A percentile compares a stretch with the other conserved stretches of the same genome.
phyloP scores from a whole-genome alignment of 2,888 invertebrate species.

The Phyto melanocephala region DNA sequence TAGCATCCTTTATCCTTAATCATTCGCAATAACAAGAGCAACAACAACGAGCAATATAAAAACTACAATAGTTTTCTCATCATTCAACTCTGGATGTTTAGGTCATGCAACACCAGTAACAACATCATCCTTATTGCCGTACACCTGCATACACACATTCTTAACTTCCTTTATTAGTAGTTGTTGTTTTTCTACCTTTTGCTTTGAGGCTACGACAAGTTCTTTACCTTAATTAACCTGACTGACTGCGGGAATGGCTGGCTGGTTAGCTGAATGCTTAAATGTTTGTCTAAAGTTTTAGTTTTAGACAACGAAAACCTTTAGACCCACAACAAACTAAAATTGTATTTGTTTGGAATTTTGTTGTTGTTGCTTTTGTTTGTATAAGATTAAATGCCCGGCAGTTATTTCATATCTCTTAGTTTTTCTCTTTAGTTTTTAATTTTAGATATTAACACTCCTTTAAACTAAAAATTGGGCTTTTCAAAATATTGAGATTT shows the following conservation, averaged over 20 bases:
- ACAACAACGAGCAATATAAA: background rate
- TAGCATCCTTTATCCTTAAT: constrained; percentile 3
- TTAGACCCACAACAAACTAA: background rate
- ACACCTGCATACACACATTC: background rate
- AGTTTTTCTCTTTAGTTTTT: too few species aligned
- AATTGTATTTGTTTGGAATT: background rate
- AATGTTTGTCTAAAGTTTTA: constrained; percentile 37
- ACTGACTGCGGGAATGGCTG: background rate
- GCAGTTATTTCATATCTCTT: too few species aligned
- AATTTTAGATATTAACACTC: too few species aligned
- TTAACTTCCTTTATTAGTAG: constrained; percentile 51
- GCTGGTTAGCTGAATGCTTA: background rate
- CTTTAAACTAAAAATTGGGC: too few species aligned
- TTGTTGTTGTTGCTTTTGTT: constrained; percentile 5
- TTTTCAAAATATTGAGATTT: too few species aligned
- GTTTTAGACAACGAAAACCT: constrained; percentile 20
- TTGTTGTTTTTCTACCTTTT: background rate
- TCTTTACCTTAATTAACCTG: constrained; percentile 47
- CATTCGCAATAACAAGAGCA: background rate
- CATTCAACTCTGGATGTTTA: background rate
- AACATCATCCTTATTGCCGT: background rate
- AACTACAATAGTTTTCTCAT: constrained; percentile 5
- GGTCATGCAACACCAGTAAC: background rate
- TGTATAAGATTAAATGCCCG: too few species aligned
- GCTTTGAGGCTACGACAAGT: constrained; percentile 27